Conservation (phyloP, 2,113 vertebrate species). For the Barnardius zonarius region DNA sequence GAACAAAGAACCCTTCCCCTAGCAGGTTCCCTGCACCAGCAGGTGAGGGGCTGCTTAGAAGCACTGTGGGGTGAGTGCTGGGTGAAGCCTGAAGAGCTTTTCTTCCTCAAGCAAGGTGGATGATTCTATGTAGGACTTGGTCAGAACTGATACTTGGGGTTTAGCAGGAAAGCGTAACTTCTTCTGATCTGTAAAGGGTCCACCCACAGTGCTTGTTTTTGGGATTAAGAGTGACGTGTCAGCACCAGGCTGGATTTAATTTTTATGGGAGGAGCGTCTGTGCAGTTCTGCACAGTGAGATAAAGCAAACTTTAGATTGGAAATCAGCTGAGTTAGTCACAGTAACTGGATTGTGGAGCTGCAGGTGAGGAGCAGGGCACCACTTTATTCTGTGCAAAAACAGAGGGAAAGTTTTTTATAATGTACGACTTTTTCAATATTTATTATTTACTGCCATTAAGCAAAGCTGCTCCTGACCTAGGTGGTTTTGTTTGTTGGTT, state of each 20-base stretch:
- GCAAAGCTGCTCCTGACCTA: neutral
- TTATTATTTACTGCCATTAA: neutral
- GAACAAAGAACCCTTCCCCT: neutral
- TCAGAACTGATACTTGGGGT: neutral
- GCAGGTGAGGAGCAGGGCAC: neutral
- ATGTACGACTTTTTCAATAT: neutral
- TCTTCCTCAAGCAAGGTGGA: neutral
- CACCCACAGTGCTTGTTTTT: neutral
- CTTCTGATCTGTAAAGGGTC: neutral
- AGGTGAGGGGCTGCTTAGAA: neutral
- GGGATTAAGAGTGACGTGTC: neutral
- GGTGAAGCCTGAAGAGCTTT: neutral
- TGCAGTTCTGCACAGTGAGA: neutral
- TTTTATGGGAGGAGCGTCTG: conserved; percentile 21
- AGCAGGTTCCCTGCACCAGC: neutral
- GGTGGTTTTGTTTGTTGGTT: neutral
- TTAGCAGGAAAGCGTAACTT: neutral
- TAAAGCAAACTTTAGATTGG: conserved; percentile 27
- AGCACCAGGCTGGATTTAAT: conserved; percentile 18
- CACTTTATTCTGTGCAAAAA: neutral
- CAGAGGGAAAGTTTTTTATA: neutral
- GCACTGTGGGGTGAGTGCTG: neutral
- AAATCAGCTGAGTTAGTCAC: neutral
- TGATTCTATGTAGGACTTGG: neutral
- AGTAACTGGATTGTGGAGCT: neutral